A percentile compares a stretch with the other conserved stretches of the same genome.
phyloP scores from a whole-genome alignment of 2,113 vertebrate genomes.

The Hassar affinis region DNA sequence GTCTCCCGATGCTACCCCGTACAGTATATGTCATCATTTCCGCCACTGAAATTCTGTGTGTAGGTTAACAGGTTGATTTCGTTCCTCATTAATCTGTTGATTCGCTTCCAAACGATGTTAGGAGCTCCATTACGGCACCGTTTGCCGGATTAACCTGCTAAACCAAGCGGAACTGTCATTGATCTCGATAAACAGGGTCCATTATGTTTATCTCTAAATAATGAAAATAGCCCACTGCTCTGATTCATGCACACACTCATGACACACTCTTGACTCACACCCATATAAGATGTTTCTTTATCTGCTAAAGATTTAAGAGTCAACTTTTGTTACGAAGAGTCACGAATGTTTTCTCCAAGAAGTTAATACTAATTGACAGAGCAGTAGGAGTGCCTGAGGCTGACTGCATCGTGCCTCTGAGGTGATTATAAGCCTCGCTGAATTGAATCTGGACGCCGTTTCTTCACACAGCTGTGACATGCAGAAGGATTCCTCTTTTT shows the following conservation, averaged over 20 bases:
- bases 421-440: conserved; percentile 48
- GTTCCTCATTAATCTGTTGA: conserved; percentile 6
- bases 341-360: conserved; percentile 34
- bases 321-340: conserved; percentile 14
- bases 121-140: background rate
- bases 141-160: background rate
- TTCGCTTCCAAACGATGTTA: conserved; percentile 1
- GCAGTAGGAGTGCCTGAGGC: conserved; percentile 30
- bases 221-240: conserved; percentile 12
- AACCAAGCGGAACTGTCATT: conserved; percentile 3
- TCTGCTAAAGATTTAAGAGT: conserved; percentile 7
- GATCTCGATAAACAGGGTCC: conserved; percentile 8
- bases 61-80: background rate
- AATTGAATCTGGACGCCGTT: conserved; percentile 47
- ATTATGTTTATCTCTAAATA: conserved; percentile 10
- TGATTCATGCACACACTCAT: conserved; percentile 2
- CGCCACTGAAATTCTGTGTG: background rate
- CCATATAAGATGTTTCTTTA: background rate
- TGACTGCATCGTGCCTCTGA: conserved; percentile 44
- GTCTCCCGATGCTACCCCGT: background rate
- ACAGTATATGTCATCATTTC: background rate
- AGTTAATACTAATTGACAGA: conserved; percentile 52
- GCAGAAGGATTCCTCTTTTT: conserved; percentile 63
- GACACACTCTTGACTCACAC: conserved; percentile 12
- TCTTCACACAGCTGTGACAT: conserved; percentile 58